Conservation (phyloP, 2,888 invertebrate genomes). For the Trypoxylon attenuatum region DNA sequence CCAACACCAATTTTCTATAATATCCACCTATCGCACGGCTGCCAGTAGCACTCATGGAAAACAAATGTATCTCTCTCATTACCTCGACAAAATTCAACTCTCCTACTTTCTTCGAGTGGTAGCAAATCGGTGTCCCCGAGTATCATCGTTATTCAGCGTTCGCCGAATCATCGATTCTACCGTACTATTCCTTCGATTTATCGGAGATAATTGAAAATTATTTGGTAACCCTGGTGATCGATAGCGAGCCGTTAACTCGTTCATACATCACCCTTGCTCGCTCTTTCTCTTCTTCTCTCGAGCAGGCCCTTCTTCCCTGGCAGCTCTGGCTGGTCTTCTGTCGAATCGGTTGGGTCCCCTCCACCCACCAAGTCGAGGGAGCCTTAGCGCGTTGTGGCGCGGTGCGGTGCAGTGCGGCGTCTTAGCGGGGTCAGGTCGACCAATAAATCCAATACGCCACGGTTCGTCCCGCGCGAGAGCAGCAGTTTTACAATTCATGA, state of each 20-base stretch:
- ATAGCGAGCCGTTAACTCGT: conserved; percentile 71
- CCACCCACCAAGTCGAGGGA: conserved; percentile 29
- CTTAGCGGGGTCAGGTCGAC: conserved; percentile 72
- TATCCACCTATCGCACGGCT: too few species aligned
- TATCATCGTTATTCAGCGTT: too few species aligned
- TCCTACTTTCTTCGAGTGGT: background rate
- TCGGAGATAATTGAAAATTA: conserved; percentile 71
- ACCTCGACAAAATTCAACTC: too few species aligned
- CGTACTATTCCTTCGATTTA: conserved; percentile 55
- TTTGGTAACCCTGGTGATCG: conserved; percentile 70
- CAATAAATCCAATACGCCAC: conserved; percentile 73
- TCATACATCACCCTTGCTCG: conserved; percentile 66
- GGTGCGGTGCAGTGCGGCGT: conserved; percentile 42
- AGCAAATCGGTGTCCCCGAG: too few species aligned
- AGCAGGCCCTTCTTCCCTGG: conserved; percentile 13
- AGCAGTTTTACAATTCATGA: conserved; percentile 73
- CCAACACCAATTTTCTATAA: too few species aligned
- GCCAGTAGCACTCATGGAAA: too few species aligned
- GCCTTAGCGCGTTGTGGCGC: conserved; percentile 34
- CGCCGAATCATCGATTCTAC: too few species aligned
- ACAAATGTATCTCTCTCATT: too few species aligned
- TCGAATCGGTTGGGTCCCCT: conserved; percentile 22
- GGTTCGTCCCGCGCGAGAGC: conserved; percentile 70
- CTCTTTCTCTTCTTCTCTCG: conserved; percentile 26
- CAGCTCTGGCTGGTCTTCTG: conserved; percentile 35